Evolutionary conservation across 2,113 vertebrate genomes (phyloP), one percentile per base, ranked within the genome.

Genomic region (Atrichornis clamosus): DNA sequence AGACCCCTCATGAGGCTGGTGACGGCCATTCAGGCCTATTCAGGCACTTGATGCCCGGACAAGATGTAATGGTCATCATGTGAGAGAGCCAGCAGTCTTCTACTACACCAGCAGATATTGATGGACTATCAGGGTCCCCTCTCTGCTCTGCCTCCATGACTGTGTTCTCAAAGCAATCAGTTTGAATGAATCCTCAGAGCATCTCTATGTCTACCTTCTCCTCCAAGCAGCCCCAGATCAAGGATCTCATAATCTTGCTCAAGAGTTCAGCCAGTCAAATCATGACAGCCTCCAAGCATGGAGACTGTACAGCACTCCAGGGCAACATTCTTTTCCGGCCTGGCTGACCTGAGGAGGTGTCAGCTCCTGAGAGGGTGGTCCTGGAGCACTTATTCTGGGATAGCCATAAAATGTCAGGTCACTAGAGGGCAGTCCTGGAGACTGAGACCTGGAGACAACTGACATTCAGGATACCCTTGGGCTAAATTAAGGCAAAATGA

Each of bases 51-150:
- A 39, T 39, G 46, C 13, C 15, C 20, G 17, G 15, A n/a, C 3
- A 19, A 46, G 33, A 53, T n/a, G 6, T 46, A 52, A 52, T 42
- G 15, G 13, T 50, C 44, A 13, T 15, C 49, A 33, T 19, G 28
- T 24, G 20, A 74, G 46, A 50, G 15, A 49, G 15, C 27, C 35
- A 20, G 30, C 32, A 98, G 98, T 98, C 4, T 0, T 98, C 6
- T 22, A 5, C 2, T 7, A 4, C 11, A 1, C 0, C 98, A 98
- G 97, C 98, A 98, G 98, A 98, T 98, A 68, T 6, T 37, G 42
- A 60, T 5, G 65, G 62, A 32, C 11, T 7, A 2, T 42, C 35
- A 72, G 11, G 23, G 13, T 65, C 60, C 15, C 28, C 28, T 52
- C 14, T 50, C 39, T n/a, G 46, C 11, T 53, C 69, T 68, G 28